These are phyloP conservation scores for Aspidiotus destructor DNA, from an alignment of 2,888 invertebrate species.

Conservation along the genomic window DNA sequence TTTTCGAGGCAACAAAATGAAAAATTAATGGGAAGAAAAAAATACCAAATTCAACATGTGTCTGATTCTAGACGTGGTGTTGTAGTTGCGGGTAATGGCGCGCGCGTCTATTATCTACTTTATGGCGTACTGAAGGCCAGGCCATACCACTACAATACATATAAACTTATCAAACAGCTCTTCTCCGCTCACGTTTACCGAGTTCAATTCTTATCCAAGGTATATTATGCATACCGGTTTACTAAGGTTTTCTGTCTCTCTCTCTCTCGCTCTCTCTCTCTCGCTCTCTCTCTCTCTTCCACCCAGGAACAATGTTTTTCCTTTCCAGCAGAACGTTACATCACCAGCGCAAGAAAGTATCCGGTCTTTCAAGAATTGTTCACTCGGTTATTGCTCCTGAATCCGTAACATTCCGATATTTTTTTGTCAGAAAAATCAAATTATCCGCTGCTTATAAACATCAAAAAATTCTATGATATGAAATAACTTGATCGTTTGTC, in stretches of 20 bases:
- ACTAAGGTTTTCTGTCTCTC: background rate
- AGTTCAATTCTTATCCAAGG: conserved; percentile 1
- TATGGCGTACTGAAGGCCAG: conserved; percentile 18
- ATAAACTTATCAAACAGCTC: conserved; percentile 17
- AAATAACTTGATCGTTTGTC: too few species aligned
- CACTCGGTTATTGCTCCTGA: conserved; percentile 28
- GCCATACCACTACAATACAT: conserved; percentile 15
- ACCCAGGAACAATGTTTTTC: conserved; percentile 12
- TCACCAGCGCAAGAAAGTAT: conserved; percentile 17
- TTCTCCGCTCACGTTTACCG: conserved; percentile 8
- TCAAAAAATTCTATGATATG: too few species aligned
- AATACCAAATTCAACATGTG: conserved; percentile 7
- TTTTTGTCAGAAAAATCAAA: too few species aligned
- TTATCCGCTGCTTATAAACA: too few species aligned
- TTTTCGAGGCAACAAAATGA: too few species aligned
- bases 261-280: background rate
- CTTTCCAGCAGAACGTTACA: conserved; percentile 19
- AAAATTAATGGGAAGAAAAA: background rate
- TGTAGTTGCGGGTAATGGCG: conserved; percentile 20
- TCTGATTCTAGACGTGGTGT: conserved; percentile 17
- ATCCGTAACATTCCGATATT: background rate
- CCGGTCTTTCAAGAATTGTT: conserved; percentile 14
- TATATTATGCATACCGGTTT: conserved; percentile 4
- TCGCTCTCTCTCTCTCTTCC: background rate
- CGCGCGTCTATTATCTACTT: conserved; percentile 17